Conservation (phyloP, 2,113 vertebrate genomes). For the Corythoichthys intestinalis region DNA sequence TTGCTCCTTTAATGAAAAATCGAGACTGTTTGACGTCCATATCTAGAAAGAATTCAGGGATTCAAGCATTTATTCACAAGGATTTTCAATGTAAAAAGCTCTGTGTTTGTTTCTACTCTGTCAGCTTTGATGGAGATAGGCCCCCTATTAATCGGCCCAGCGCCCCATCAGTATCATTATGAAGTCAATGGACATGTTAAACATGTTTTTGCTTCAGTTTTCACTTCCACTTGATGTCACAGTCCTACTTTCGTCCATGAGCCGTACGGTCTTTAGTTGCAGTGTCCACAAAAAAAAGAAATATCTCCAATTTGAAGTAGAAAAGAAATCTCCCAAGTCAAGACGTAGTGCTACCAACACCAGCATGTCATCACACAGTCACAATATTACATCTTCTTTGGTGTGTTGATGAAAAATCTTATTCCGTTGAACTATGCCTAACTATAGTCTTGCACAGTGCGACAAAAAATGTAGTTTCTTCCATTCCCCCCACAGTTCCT, state of each 20-base stretch:
- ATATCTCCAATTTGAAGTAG: neutral
- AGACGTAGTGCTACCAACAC: neutral
- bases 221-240: neutral
- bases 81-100: no score
- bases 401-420: neutral
- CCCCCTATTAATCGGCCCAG: no score
- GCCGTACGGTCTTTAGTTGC: neutral
- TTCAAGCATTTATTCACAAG: no score
- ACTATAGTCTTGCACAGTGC: neutral
- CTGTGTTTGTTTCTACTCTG: no score
- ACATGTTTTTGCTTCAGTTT: neutral
- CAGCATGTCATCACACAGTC: neutral
- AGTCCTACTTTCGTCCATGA: neutral
- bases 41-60: no score
- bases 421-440: neutral
- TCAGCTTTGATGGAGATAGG: no score
- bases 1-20: no score
- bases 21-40: no score
- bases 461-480: neutral
- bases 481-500: neutral
- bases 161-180: no score
- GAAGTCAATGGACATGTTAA: neutral
- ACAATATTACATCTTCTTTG: neutral
- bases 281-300: neutral
- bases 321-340: neutral